These are phyloP conservation scores for Meloe dianella DNA, from an alignment of 2,888 invertebrate genomes.

Conservation along the genomic window DNA sequence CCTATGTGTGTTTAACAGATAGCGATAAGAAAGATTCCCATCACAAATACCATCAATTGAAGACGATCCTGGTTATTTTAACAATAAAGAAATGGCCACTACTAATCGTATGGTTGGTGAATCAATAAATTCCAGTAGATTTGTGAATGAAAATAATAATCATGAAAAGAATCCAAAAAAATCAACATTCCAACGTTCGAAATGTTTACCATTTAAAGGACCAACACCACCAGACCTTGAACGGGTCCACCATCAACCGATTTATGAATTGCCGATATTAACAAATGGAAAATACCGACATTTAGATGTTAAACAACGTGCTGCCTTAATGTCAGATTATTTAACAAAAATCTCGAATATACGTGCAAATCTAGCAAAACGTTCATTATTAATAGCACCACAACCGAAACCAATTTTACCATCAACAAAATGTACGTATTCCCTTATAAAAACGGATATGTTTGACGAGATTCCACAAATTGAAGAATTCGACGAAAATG, in stretches of 20 bases:
- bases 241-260: constrained; percentile 10
- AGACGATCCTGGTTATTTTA: too few relatives aligned
- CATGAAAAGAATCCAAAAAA: not conserved
- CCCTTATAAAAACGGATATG: not conserved
- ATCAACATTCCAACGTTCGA: not conserved
- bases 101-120: not conserved
- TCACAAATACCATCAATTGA: too few relatives aligned
- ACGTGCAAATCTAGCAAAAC: constrained; percentile 6
- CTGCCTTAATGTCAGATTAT: constrained; percentile 14
- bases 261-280: constrained; percentile 14
- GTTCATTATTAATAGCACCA: constrained; percentile 14
- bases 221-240: not conserved
- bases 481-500: not conserved
- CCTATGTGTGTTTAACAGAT: too few relatives aligned
- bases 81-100: not conserved
- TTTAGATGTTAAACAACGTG: constrained; percentile 7
- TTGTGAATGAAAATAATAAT: not conserved
- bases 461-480: not conserved
- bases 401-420: constrained; percentile 15
- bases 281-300: constrained; percentile 17
- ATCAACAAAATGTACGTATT: constrained; percentile 13
- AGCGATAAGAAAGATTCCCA: too few relatives aligned
- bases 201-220: not conserved
- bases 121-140: not conserved
- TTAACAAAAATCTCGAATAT: constrained; percentile 12